phyloP scores from a whole-genome alignment of 2,113 vertebrate species.

The Rhynchomys soricoides region DNA sequence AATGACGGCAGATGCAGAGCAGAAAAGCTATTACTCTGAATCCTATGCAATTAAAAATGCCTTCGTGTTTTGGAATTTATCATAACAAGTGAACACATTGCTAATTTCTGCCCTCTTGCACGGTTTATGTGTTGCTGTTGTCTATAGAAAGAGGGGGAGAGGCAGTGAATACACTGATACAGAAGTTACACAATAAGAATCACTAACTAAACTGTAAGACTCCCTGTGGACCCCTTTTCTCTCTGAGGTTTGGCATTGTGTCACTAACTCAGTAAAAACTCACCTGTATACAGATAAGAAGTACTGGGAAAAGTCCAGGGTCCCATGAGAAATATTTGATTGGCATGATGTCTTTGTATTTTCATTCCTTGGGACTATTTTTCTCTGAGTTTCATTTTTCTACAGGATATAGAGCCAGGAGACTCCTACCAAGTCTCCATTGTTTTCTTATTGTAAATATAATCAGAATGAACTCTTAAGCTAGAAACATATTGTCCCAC shows the following conservation, averaged over 20 bases:
- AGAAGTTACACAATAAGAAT: neutral
- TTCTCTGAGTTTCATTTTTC: constrained; percentile 30
- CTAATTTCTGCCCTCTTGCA: neutral
- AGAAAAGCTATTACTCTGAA: neutral
- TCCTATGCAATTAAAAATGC: neutral
- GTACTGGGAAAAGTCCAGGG: neutral
- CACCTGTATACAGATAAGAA: neutral
- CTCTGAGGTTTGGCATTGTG: neutral
- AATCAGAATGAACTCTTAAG: constrained; percentile 59
- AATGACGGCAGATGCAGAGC: neutral
- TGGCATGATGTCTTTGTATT: constrained; percentile 8
- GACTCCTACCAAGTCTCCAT: constrained; percentile 4
- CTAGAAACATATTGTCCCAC: neutral
- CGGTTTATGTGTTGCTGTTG: neutral
- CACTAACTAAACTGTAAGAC: neutral
- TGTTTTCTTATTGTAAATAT: constrained; percentile 35
- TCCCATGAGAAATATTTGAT: neutral
- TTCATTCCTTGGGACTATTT: constrained; percentile 50
- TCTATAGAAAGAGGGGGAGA: neutral
- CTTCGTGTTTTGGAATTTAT: neutral
- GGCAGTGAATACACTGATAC: neutral
- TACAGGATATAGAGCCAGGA: constrained; percentile 15
- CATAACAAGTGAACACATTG: neutral
- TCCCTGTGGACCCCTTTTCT: neutral
- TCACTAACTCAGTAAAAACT: neutral